Percentiles rank a stretch among this genome's conserved stretches.
Conservation (phyloP, 2,113 vertebrate species). For the Castor canadensis region DNA sequence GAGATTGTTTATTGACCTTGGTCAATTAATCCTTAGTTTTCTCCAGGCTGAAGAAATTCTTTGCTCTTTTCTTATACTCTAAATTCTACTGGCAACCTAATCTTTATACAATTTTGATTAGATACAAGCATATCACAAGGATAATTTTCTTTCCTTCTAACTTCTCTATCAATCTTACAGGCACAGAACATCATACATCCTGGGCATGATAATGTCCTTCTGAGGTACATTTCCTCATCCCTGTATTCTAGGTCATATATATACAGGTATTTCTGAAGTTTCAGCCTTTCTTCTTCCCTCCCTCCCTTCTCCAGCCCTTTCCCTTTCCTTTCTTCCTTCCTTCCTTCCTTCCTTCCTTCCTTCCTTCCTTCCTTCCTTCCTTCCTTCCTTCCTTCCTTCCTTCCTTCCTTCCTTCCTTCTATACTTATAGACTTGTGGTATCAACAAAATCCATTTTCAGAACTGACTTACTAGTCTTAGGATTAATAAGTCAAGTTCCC, state of each 20-base stretch:
- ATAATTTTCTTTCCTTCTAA: neutral
- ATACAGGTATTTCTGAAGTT: neutral
- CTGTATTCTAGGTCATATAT: neutral
- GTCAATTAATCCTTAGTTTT: slow-evolving; percentile 39
- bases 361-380: neutral
- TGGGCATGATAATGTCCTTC: neutral
- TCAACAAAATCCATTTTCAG: neutral
- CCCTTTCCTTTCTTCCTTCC: neutral
- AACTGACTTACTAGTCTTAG: neutral
- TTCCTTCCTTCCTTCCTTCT: neutral
- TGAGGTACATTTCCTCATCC: neutral
- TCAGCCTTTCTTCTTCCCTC: neutral
- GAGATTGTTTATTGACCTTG: neutral
- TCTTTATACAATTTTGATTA: slow-evolving; percentile 28
- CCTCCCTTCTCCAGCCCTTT: neutral
- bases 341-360: neutral
- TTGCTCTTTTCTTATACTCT: neutral
- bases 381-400: neutral
- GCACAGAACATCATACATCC: neutral
- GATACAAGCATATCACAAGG: neutral
- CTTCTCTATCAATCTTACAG: neutral
- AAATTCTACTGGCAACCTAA: neutral
- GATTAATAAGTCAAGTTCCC: neutral
- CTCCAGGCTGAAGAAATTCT: slow-evolving; percentile 30
- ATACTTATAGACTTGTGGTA: neutral